Conservation (phyloP, 2,888 invertebrate genomes). For the Zonitis immaculata region DNA sequence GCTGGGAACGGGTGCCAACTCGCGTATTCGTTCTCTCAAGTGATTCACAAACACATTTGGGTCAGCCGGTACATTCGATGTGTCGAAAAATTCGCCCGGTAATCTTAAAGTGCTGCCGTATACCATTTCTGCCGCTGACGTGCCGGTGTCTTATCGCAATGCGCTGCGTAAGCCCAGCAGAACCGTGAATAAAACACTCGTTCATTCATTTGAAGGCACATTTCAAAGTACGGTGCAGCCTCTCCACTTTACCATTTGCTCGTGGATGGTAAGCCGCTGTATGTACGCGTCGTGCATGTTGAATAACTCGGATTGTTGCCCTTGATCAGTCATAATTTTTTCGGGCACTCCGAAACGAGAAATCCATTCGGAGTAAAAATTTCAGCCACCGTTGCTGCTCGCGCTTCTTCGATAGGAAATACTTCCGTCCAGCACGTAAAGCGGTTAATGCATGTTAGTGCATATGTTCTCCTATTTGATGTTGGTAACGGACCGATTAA, state of each 20-base stretch:
- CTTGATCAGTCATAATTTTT: slow-evolving; percentile 36
- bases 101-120: slow-evolving; percentile 34
- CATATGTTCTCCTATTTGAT: slow-evolving; percentile 19
- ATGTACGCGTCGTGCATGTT: not conserved
- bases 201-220: no score
- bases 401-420: slow-evolving; percentile 12
- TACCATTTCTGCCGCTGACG: slow-evolving; percentile 36
- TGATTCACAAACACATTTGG: not conserved
- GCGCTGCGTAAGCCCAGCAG: slow-evolving; percentile 36
- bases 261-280: slow-evolving; percentile 35
- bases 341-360: slow-evolving; percentile 43
- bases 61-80: not conserved
- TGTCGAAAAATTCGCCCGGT: slow-evolving; percentile 25
- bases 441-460: slow-evolving; percentile 18
- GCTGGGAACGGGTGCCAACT: no score
- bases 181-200: slow-evolving; percentile 39
- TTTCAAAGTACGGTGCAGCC: slow-evolving; percentile 34
- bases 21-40: slow-evolving; percentile 10
- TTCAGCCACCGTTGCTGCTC: slow-evolving; percentile 28
- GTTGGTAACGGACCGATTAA: slow-evolving; percentile 24
- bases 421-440: slow-evolving; percentile 23
- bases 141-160: slow-evolving; percentile 32
- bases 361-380: slow-evolving; percentile 42
- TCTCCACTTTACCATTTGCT: slow-evolving; percentile 40
- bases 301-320: slow-evolving; percentile 39